Evolutionary conservation across 1,140 invertebrate species (phyloP).

Genomic region (Drosophila nasuta): DNA sequence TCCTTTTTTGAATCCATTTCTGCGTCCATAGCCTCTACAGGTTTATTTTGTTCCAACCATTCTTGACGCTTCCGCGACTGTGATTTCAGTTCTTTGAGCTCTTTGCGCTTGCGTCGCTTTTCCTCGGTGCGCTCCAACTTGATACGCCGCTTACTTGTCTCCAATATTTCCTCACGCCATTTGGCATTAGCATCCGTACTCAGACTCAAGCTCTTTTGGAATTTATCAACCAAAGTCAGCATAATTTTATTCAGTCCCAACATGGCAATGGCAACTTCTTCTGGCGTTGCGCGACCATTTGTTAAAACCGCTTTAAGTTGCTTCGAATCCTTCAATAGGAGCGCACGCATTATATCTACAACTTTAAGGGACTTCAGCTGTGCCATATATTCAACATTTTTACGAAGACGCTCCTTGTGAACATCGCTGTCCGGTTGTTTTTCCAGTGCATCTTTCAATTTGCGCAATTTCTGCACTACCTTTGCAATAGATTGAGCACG

Average conservation of each 20-base stretch:
- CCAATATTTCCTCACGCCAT: constrained; percentile 70
- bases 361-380: constrained; percentile 61
- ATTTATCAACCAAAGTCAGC: constrained; percentile 51
- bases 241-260: constrained; percentile 71
- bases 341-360: constrained; percentile 56
- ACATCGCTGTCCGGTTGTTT: constrained; percentile 61
- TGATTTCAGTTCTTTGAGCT: constrained; percentile 68
- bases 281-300: constrained; percentile 68
- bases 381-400: constrained; percentile 56
- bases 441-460: constrained; percentile 55
- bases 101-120: constrained; percentile 59
- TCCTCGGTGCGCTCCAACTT: constrained; percentile 66
- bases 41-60: constrained; percentile 68
- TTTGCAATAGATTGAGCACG: constrained; percentile 76
- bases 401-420: constrained; percentile 56
- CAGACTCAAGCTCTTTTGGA: constrained; percentile 54
- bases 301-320: constrained; percentile 63
- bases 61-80: constrained; percentile 64
- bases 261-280: constrained; percentile 74
- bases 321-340: constrained; percentile 59
- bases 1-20: background rate
- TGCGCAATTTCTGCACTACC: constrained; percentile 75
- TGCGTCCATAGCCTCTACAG: background rate
- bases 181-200: constrained; percentile 34
- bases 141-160: constrained; percentile 66